Evolutionary conservation across 1,140 invertebrate species (phyloP).

Genomic region (Drosophila azteca): DNA sequence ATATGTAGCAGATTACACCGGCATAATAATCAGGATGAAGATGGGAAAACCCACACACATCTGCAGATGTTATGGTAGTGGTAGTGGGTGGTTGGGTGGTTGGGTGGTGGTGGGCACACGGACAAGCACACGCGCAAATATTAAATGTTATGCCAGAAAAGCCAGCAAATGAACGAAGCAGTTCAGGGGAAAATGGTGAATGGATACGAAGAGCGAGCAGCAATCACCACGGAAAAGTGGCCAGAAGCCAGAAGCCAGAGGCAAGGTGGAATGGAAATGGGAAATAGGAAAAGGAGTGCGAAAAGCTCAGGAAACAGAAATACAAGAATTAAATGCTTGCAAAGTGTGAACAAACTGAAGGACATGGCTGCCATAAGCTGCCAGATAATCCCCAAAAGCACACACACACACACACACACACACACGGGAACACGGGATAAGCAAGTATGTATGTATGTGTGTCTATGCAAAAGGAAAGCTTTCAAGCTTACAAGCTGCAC

Average conservation of each 20-base stretch:
- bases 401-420: no score
- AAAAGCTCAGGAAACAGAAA: constrained; percentile 17
- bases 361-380: constrained; percentile 44
- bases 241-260: background rate
- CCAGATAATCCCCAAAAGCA: constrained; percentile 27
- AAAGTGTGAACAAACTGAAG: constrained; percentile 48
- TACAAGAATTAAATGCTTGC: constrained; percentile 21
- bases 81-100: background rate
- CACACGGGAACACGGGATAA: no score
- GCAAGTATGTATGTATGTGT: background rate
- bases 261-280: constrained; percentile 3
- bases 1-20: constrained; percentile 76
- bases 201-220: constrained; percentile 22
- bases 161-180: constrained; percentile 20
- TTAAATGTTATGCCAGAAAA: constrained; percentile 72
- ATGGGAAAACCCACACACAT: constrained; percentile 38
- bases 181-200: constrained; percentile 19
- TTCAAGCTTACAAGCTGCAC: background rate
- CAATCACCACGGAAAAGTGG: constrained; percentile 30
- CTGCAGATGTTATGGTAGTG: constrained; percentile 18
- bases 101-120: constrained; percentile 28
- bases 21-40: constrained; percentile 72
- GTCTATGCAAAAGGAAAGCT: background rate
- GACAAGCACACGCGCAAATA: constrained; percentile 75
- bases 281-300: constrained; percentile 9